Conservation (phyloP, 1,140 invertebrate genomes). For the Cheumatopsyche charites region DNA sequence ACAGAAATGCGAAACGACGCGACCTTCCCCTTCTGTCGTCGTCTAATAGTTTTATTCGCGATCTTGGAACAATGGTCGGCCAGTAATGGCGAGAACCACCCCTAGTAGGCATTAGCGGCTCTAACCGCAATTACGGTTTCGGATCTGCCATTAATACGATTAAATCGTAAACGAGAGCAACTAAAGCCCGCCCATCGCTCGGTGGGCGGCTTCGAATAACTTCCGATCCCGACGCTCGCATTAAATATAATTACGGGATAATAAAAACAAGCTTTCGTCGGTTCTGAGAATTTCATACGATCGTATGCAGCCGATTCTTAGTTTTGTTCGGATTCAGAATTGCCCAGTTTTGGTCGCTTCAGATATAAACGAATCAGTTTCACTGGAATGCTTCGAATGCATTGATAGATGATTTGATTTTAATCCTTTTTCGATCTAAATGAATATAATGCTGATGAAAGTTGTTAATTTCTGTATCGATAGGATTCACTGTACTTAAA, state of each 20-base stretch:
- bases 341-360: too few species aligned
- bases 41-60: conserved; percentile 21
- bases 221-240: conserved; percentile 16
- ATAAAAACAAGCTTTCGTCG: conserved; percentile 32
- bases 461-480: too few species aligned
- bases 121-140: conserved; percentile 46
- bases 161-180: conserved; percentile 41
- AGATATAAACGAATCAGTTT: too few species aligned
- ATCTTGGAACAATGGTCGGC: conserved; percentile 7
- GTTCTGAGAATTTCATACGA: not conserved
- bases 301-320: too few species aligned
- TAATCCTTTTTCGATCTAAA: too few species aligned
- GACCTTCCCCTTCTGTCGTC: not conserved
- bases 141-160: conserved; percentile 46
- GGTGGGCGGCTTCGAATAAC: conserved; percentile 4
- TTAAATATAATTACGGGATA: conserved; percentile 35
- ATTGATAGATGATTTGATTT: too few species aligned
- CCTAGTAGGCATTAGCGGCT: conserved; percentile 31
- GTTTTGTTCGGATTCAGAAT: too few species aligned
- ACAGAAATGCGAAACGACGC: too few species aligned
- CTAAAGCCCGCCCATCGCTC: conserved; percentile 8
- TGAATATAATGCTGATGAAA: too few species aligned
- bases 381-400: too few species aligned
- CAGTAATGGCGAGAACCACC: conserved; percentile 25
- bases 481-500: too few species aligned